Conservation (phyloP, 2,888 invertebrate species). For the Argyra leucocephala region DNA sequence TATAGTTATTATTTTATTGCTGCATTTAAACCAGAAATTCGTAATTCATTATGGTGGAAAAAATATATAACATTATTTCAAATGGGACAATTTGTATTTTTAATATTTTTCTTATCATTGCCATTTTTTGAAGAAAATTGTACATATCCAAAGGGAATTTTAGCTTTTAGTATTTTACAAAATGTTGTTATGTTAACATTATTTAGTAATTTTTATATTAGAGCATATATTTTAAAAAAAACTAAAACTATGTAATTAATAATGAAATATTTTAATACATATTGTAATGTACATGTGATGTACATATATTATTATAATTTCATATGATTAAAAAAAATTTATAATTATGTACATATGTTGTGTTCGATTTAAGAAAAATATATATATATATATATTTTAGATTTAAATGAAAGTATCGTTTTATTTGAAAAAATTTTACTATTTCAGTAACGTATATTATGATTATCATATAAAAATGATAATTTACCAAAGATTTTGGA, state of each 20-base stretch:
- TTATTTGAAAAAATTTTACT: no score
- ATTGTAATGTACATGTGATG: no score
- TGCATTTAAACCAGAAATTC: constrained; percentile 58
- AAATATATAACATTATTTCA: constrained; percentile 71
- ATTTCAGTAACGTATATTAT: no score
- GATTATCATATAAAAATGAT: no score
- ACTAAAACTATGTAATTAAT: neutral
- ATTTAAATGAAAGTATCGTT: no score
- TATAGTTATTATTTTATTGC: constrained; percentile 67
- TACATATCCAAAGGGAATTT: constrained; percentile 49
- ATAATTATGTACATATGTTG: no score
- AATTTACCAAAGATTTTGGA: no score
- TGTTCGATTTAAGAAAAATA: no score
- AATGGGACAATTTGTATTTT: constrained; percentile 56
- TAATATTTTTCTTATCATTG: constrained; percentile 47
- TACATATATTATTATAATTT: no score
- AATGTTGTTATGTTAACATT: constrained; percentile 56
- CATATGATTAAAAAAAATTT: no score
- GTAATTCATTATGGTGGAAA: constrained; percentile 67
- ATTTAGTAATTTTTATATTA: constrained; percentile 59
- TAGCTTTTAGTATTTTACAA: constrained; percentile 52
- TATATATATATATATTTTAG: no score
- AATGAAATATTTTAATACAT: no score
- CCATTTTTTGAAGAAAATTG: constrained; percentile 48
- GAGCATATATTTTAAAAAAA: constrained; percentile 47